Conservation (phyloP, 1,140 invertebrate species). For the Lepidostoma basale region DNA sequence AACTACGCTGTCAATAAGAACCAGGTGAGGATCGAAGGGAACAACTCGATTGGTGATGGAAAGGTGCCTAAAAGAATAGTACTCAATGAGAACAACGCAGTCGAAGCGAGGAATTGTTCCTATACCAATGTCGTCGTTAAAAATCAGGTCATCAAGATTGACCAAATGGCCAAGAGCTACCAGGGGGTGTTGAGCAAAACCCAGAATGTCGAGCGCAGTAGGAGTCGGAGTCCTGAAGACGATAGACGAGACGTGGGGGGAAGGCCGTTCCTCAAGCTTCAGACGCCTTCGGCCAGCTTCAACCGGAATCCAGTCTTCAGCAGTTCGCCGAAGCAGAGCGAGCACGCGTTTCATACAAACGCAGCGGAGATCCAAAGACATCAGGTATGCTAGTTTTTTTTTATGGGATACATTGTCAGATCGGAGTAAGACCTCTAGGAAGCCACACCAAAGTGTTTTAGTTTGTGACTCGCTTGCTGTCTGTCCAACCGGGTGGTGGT, state of each 20-base stretch:
- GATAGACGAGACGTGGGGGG: slow-evolving; percentile 37
- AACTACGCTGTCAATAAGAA: slow-evolving; percentile 61
- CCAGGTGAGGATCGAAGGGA: slow-evolving; percentile 1
- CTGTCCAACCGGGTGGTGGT: too few species aligned
- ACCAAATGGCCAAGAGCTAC: slow-evolving; percentile 54
- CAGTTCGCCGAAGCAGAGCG: not conserved
- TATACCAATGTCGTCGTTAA: slow-evolving; percentile 56
- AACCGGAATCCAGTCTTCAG: slow-evolving; percentile 59
- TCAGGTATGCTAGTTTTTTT: slow-evolving; percentile 31
- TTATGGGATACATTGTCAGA: too few species aligned
- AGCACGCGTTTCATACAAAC: not conserved
- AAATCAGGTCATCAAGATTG: slow-evolving; percentile 53
- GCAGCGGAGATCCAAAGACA: slow-evolving; percentile 21
- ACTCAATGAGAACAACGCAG: slow-evolving; percentile 54
- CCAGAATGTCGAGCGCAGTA: slow-evolving; percentile 53
- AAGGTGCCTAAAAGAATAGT: slow-evolving; percentile 47
- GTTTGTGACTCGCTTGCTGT: too few species aligned
- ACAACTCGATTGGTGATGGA: not conserved
- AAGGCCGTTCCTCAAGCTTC: slow-evolving; percentile 48
- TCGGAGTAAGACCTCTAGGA: too few species aligned
- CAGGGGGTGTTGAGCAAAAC: slow-evolving; percentile 44
- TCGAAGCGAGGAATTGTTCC: slow-evolving; percentile 53
- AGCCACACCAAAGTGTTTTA: too few species aligned
- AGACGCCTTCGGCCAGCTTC: slow-evolving; percentile 60
- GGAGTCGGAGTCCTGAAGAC: slow-evolving; percentile 41